phyloP scores from a whole-genome alignment of 1,140 invertebrate genomes.

The Penaeus chinensis region DNA sequence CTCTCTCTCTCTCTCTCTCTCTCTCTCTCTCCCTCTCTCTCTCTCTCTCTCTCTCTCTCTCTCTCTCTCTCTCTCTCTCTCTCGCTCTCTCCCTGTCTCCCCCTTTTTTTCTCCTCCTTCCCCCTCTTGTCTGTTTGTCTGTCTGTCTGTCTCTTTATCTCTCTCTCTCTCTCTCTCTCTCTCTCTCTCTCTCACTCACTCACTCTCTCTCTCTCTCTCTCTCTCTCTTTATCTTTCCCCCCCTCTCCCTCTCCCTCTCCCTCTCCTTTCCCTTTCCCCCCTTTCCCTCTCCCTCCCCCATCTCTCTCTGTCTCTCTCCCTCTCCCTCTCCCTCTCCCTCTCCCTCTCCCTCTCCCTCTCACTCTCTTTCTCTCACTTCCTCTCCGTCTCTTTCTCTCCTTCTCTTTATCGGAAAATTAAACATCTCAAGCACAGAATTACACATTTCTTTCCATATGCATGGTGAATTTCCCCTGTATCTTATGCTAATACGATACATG shows the following conservation, averaged over 20 bases:
- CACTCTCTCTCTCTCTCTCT: background rate
- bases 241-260: background rate
- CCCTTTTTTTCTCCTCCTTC: background rate
- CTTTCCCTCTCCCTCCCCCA: background rate
- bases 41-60: background rate
- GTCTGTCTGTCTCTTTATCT: background rate
- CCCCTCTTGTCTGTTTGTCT: background rate
- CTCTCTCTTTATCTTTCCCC: background rate
- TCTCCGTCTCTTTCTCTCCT: too few species aligned
- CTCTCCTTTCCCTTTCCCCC: background rate
- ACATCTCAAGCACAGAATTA: too few species aligned
- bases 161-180: background rate
- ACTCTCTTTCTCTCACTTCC: background rate
- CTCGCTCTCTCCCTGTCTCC: background rate
- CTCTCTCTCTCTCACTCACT: background rate
- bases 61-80: background rate
- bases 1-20: too few species aligned
- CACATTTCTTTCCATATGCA: too few species aligned
- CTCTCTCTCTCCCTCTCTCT: background rate
- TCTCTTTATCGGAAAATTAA: too few species aligned
- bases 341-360: background rate
- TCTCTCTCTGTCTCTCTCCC: background rate
- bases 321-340: slow-evolving; percentile 3
- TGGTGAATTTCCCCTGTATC: too few species aligned
- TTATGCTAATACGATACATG: too few species aligned